Evolutionary conservation across 2,888 invertebrate species (phyloP).

Genomic region (Carcina quercana): DNA sequence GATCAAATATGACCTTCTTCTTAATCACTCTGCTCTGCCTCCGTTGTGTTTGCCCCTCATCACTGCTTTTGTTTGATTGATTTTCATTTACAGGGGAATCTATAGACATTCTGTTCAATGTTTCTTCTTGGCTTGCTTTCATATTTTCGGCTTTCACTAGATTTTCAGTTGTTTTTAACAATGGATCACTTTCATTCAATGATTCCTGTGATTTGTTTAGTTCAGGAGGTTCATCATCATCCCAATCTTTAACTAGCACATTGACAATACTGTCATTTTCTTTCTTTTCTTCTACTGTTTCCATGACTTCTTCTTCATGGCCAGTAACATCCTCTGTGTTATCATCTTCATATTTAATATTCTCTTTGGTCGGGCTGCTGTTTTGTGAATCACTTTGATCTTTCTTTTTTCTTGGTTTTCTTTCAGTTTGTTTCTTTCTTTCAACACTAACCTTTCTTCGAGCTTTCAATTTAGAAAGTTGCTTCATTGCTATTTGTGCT

Average conservation of each 20-base stretch:
- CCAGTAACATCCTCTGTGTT: slow-evolving; percentile 1
- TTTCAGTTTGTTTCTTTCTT: slow-evolving; percentile 17
- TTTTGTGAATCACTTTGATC: slow-evolving; percentile 20
- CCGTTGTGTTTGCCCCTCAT: slow-evolving; percentile 48
- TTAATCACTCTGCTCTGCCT: slow-evolving; percentile 76
- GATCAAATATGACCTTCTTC: slow-evolving; percentile 84
- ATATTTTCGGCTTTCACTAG: slow-evolving; percentile 14
- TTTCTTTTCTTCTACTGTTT: slow-evolving; percentile 17
- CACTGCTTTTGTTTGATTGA: slow-evolving; percentile 34
- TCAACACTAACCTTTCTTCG: slow-evolving; percentile 15
- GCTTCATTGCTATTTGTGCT: slow-evolving; percentile 50
- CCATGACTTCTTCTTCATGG: not conserved
- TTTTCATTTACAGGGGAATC: slow-evolving; percentile 37
- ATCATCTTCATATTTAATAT: slow-evolving; percentile 7
- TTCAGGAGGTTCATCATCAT: slow-evolving; percentile 52
- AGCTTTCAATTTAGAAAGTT: slow-evolving; percentile 44
- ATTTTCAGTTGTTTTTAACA: slow-evolving; percentile 12
- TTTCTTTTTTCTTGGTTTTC: slow-evolving; percentile 20
- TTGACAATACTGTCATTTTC: slow-evolving; percentile 55
- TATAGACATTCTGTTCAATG: slow-evolving; percentile 23
- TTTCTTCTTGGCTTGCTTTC: slow-evolving; percentile 22
- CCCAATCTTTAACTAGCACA: slow-evolving; percentile 71
- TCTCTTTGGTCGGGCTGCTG: slow-evolving; percentile 15
- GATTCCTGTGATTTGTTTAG: slow-evolving; percentile 24
- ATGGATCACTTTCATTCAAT: slow-evolving; percentile 24